Evolutionary conservation across 2,888 invertebrate species (phyloP), one percentile per base, ranked within the genome.

Genomic region (Tridacna gigas): DNA sequence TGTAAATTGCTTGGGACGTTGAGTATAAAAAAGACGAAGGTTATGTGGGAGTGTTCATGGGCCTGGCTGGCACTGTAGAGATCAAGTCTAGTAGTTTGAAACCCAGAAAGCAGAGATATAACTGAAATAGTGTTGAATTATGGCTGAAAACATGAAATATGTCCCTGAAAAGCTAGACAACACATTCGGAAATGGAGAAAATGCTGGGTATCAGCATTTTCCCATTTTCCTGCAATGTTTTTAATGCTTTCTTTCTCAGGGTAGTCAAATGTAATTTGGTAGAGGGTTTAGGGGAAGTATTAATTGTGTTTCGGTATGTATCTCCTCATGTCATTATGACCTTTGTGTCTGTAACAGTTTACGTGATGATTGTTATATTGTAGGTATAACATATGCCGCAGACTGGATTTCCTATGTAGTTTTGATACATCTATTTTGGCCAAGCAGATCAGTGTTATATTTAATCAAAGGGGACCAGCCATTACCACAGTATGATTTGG

Each of bases 381-480:
- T 95, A 98, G 99, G 98, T 92, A 98, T 99, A 92, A 98, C 98
- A 28, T 98, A 98, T 94, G 98, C 98, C 0, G 99, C 98, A 0
- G 99, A 99, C 94, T 98, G 98, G 95, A 96, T 99, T 91, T 99
- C 98, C 0, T 98, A 98, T 94, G 97, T 98, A 91, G 97, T 98
- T 60, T 97, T 99, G 97, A 97, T 98, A 0, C 99, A 99, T 94
- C 95, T 99, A 86, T 95, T 99, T 86, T 99, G 99, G 99, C 99
- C 99, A 61, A 98, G 98, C 77, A 96, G 98, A 77, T 97, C 98
- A 60, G 98, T 98, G 91, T 97, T 98, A 95, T 98, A 98, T 95
- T 97, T 98, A 93, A 91, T 93, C 26, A 91, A 91, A 77, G 90
- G 89, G 25, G 92, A 93, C 20, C 74, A 82, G 12, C 91, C 91